Conservation (phyloP, 2,113 vertebrate genomes). For the Falco punctatus region DNA sequence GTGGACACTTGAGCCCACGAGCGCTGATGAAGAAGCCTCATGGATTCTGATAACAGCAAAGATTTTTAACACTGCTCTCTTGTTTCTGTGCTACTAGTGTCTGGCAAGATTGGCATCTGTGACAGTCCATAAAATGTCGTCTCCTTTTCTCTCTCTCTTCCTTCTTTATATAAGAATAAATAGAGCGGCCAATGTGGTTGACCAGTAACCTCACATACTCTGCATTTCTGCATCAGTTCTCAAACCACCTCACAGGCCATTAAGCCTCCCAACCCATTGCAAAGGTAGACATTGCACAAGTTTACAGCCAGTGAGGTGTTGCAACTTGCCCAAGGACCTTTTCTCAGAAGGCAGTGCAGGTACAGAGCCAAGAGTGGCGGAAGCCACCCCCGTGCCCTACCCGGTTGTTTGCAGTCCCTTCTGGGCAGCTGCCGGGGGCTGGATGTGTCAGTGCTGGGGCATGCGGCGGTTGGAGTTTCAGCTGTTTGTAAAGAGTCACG, state of each 20-base stretch:
- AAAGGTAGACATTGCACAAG: neutral
- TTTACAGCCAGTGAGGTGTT: neutral
- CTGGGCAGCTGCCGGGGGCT: neutral
- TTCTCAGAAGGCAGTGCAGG: neutral
- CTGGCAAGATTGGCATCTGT: neutral
- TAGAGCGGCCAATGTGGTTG: neutral
- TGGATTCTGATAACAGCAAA: neutral
- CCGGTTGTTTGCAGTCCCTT: fast-evolving
- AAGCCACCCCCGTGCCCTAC: neutral
- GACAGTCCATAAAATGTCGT: neutral
- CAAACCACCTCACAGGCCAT: neutral
- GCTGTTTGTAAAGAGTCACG: neutral
- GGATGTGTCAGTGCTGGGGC: neutral
- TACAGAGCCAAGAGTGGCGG: neutral
- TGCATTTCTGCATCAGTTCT: neutral
- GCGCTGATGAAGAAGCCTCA: fast-evolving
- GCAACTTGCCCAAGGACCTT: neutral
- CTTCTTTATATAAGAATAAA: neutral
- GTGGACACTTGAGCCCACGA: neutral
- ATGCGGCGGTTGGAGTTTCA: neutral
- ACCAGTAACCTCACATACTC: neutral
- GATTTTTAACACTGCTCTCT: neutral
- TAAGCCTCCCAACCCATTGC: neutral
- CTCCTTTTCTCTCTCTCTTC: neutral
- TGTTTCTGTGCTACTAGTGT: neutral